These are phyloP conservation scores for Agriopis leucophaearia DNA, from an alignment of 2,888 invertebrate genomes.

Conservation along the genomic window DNA sequence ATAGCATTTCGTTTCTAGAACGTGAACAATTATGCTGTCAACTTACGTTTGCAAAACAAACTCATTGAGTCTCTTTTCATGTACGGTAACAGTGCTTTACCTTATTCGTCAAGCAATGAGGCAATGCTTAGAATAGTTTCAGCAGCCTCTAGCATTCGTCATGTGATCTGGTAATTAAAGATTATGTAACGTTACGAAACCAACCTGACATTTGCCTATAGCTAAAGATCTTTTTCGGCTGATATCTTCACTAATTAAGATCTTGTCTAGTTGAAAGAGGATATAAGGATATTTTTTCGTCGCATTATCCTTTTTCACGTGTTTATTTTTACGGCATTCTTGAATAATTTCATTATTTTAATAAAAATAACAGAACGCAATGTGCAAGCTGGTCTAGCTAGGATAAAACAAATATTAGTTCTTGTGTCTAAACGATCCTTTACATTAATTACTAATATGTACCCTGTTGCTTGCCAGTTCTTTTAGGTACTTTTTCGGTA, in stretches of 20 bases:
- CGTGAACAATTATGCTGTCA: slow-evolving; percentile 22
- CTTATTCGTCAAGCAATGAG: slow-evolving; percentile 22
- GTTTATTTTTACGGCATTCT: background rate
- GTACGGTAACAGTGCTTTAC: slow-evolving; percentile 16
- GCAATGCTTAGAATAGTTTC: slow-evolving; percentile 15
- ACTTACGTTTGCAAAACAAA: slow-evolving; percentile 33
- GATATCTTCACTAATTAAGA: background rate
- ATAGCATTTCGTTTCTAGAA: slow-evolving; percentile 11
- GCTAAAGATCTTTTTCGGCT: background rate
- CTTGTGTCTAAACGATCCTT: slow-evolving; percentile 48
- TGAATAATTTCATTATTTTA: background rate
- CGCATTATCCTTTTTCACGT: background rate
- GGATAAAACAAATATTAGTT: slow-evolving; percentile 30
- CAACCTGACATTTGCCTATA: slow-evolving; percentile 10
- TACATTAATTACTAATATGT: slow-evolving; percentile 47
- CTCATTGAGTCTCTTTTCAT: slow-evolving; percentile 30
- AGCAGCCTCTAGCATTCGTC: slow-evolving; percentile 20
- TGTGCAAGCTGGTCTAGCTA: background rate
- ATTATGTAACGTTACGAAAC: slow-evolving; percentile 14
- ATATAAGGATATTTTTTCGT: background rate
- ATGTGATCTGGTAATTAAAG: slow-evolving; percentile 11
- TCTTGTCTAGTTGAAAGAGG: background rate
- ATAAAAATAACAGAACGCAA: background rate
- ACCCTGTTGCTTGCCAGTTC: background rate
- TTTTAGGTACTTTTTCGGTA: background rate